Base-by-base conservation (phyloP, 2,797 vertebrate species). In the Alosa sapidissima region DNA sequence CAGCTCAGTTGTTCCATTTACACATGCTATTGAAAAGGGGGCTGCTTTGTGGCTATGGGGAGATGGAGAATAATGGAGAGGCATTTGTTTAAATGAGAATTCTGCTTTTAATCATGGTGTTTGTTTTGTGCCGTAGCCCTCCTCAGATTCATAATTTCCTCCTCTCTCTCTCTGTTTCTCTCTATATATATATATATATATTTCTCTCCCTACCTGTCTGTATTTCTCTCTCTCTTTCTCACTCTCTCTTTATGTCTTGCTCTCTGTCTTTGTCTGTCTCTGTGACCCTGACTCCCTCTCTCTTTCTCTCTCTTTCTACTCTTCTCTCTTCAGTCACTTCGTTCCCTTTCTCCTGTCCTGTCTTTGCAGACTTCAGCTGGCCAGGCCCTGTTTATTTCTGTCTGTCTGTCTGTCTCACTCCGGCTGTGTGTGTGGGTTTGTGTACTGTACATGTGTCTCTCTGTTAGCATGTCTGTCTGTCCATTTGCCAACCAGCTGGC, bases 101-200 rank as follows among this genome's bases (percentile, higher is more conserved):
- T 33, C 36, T 45, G 68, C 68, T 75, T 75, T 75, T 75, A 75
- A 75, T 75, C 68, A 75, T 19, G 33, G 68, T 75, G 68, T 75
- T 41, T 75, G 68, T 36, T 41, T 1, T 14, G 13, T 75, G 33
- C 68, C 4, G 13, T 14, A 1, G 33, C 36, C 2, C 68, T 11
- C 14, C 68, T 75, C 68, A 14, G 28, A 72, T 72, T 41, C 33
- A 19, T 85, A 65, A 86, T 89, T 87, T 87, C 86, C 86, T 85
- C 87, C 82, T 51, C 68, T 87, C 87, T 85, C 8, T 60, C 14
- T 65, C 72, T 28, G 13, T 49, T 19, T 36, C n/a, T 81, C 52
- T 85, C 82, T 51, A 11, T 87, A 82, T 60, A 58, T 68, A 82
- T 60, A 58, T 68, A 0, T 28, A 0, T 28, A 28, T 28, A 28